Conservation (phyloP, 2,797 vertebrate genomes). For the Bradypodion ventrale region DNA sequence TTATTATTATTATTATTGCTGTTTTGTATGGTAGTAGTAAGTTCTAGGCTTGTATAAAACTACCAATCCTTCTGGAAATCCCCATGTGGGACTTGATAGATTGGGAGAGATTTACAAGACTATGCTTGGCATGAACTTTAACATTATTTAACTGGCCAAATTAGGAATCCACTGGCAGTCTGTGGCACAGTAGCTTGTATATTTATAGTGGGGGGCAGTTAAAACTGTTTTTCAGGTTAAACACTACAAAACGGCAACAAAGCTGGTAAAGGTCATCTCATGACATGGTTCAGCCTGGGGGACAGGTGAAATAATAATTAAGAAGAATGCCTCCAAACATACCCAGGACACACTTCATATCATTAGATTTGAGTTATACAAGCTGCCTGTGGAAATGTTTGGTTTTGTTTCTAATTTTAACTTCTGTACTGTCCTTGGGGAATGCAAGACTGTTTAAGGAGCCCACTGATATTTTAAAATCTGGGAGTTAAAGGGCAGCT, state of each 20-base stretch:
- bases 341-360: not conserved
- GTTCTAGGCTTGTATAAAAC: not conserved
- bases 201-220: not conserved
- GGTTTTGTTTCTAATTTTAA: not conserved
- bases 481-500: slow-evolving; percentile 47
- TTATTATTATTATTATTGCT: not conserved
- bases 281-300: not conserved
- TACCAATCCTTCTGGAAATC: not conserved
- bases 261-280: not conserved
- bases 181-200: not conserved
- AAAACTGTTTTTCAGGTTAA: not conserved
- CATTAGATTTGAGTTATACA: slow-evolving; percentile 3
- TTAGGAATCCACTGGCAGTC: not conserved
- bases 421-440: slow-evolving; percentile 5
- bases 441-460: slow-evolving; percentile 42
- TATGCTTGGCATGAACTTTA: not conserved
- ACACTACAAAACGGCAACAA: not conserved
- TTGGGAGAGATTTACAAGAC: not conserved
- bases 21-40: not conserved
- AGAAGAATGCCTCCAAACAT: not conserved
- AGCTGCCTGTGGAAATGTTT: slow-evolving; percentile 1
- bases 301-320: not conserved
- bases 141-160: not conserved
- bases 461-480: slow-evolving; percentile 60
- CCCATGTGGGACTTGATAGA: not conserved